Evolutionary conservation across 2,113 vertebrate species (phyloP).

Genomic region (Herpetotheres cachinnans): DNA sequence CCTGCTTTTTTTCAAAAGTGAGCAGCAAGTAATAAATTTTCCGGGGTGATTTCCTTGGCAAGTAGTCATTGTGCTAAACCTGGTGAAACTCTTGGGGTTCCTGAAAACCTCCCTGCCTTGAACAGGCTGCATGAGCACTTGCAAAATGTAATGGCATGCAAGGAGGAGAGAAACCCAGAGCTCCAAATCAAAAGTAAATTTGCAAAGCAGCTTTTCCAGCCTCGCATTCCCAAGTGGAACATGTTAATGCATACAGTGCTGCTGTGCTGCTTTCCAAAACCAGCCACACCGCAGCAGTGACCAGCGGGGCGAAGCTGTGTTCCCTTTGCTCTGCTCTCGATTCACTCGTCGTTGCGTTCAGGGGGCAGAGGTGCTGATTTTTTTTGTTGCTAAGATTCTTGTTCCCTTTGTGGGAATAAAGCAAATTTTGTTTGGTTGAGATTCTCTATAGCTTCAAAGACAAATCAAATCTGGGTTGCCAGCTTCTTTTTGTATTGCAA

Average conservation of each 20-base stretch:
- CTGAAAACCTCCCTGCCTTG: background rate
- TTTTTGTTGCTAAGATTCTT: slow-evolving; percentile 11
- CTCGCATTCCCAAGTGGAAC: background rate
- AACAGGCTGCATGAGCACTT: background rate
- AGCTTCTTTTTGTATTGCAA: slow-evolving; percentile 18
- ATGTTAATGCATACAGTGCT: accelerated
- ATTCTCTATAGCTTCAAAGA: slow-evolving; percentile 34
- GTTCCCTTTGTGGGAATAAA: slow-evolving; percentile 1
- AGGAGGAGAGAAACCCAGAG: background rate
- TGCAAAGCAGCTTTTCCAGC: slow-evolving; percentile 1
- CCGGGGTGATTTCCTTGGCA: background rate
- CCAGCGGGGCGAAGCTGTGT: accelerated
- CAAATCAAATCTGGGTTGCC: background rate
- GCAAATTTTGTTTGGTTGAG: background rate
- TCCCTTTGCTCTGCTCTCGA: background rate
- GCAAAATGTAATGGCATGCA: accelerated
- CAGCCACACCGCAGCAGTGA: background rate
- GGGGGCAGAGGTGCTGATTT: background rate
- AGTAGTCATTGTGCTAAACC: background rate
- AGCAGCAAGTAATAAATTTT: background rate
- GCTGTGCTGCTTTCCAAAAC: background rate
- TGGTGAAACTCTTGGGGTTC: background rate
- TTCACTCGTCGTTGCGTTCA: background rate
- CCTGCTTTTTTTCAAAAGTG: background rate
- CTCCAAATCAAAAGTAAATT: background rate